phyloP scores from a whole-genome alignment of 2,113 vertebrate genomes.

The Heptranchias perlo region DNA sequence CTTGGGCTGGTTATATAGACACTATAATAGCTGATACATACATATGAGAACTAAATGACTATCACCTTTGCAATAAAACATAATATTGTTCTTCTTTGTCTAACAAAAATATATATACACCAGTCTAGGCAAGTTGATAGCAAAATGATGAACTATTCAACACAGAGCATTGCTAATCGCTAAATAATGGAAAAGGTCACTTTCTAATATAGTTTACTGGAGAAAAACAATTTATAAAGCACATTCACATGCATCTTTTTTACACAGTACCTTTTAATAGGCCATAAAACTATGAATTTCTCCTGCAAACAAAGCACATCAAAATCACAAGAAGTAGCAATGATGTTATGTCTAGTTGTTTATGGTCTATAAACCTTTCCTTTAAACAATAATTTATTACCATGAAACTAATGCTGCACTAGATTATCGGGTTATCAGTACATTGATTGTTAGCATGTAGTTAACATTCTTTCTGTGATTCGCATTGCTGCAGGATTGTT shows the following conservation, averaged over 20 bases:
- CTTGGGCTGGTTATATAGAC: constrained; percentile 11
- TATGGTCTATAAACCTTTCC: constrained; percentile 31
- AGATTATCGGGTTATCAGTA: neutral
- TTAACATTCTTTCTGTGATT: constrained; percentile 1
- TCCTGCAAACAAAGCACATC: constrained; percentile 27
- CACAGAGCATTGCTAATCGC: constrained; percentile 73
- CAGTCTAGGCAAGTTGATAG: constrained; percentile 66
- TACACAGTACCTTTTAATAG: constrained; percentile 59
- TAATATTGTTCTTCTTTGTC: constrained; percentile 63
- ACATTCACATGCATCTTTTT: constrained; percentile 77
- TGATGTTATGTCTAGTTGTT: neutral
- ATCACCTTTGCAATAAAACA: constrained; percentile 47
- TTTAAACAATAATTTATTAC: constrained; percentile 41
- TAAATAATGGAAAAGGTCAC: constrained; percentile 61
- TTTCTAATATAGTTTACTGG: neutral
- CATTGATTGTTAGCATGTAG: neutral
- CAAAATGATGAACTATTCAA: constrained; percentile 67
- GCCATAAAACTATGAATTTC: constrained; percentile 33
- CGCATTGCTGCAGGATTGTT: neutral
- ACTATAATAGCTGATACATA: constrained; percentile 11
- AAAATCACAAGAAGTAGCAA: constrained; percentile 12
- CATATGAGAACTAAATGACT: constrained; percentile 14
- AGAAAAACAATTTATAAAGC: constrained; percentile 58
- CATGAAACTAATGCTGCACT: constrained; percentile 42
- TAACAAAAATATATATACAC: constrained; percentile 76